Conservation (phyloP, 2,888 invertebrate genomes). For the Hyles lineata region DNA sequence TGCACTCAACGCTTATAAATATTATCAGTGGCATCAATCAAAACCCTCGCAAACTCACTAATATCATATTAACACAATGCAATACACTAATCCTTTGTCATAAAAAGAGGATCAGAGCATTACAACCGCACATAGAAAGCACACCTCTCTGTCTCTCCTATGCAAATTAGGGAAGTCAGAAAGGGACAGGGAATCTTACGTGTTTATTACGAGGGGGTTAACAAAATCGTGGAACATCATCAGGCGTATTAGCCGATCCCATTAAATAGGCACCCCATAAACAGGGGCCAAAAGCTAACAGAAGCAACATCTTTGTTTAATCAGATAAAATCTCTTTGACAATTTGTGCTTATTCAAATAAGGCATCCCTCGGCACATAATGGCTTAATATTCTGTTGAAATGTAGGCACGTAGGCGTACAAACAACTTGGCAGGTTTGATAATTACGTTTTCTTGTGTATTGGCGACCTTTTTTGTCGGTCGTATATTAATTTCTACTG, state of each 20-base stretch:
- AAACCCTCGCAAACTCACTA: slow-evolving; percentile 15
- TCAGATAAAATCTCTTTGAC: slow-evolving; percentile 85
- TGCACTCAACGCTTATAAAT: neutral
- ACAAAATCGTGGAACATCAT: slow-evolving; percentile 73
- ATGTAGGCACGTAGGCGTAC: slow-evolving; percentile 27
- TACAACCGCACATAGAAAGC: slow-evolving; percentile 61
- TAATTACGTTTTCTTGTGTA: slow-evolving; percentile 19
- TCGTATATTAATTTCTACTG: neutral
- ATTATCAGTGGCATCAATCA: slow-evolving; percentile 22
- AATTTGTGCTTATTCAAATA: slow-evolving; percentile 85
- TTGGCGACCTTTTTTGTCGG: neutral
- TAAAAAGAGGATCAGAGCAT: slow-evolving; percentile 59
- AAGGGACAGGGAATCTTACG: slow-evolving; percentile 55
- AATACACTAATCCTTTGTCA: slow-evolving; percentile 47
- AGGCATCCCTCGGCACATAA: slow-evolving; percentile 76
- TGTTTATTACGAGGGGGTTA: slow-evolving; percentile 77
- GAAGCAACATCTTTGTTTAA: slow-evolving; percentile 81
- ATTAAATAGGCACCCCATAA: slow-evolving; percentile 75
- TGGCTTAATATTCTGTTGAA: slow-evolving; percentile 61
- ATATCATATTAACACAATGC: slow-evolving; percentile 45
- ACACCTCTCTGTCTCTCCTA: slow-evolving; percentile 36
- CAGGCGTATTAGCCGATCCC: slow-evolving; percentile 81
- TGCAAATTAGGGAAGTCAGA: slow-evolving; percentile 25
- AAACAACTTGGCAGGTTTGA: slow-evolving; percentile 18
- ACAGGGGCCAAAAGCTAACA: slow-evolving; percentile 78